A percentile compares a stretch with the other conserved stretches of the same genome.
Conservation (phyloP, 92 coral and sea anemone species). For the Muricea muricata region DNA sequence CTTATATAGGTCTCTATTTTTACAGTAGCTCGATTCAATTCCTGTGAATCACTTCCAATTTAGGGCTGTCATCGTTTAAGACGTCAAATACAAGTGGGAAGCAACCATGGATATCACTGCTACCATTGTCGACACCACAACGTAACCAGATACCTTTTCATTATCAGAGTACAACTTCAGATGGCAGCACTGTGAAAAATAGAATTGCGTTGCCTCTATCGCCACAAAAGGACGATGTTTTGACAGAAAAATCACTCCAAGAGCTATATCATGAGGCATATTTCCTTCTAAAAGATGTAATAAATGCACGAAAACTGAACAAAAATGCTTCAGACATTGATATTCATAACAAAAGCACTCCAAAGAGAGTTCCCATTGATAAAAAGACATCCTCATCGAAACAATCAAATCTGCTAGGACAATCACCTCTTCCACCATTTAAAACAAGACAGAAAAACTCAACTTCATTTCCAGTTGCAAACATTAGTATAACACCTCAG, state of each 20-base stretch:
- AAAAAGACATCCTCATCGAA: constrained; percentile 8
- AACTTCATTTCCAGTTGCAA: not conserved
- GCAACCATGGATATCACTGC: not conserved
- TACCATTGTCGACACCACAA: not conserved
- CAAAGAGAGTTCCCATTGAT: not conserved
- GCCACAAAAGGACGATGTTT: not conserved
- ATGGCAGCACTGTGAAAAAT: not conserved
- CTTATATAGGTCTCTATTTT: no score
- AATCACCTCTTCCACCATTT: constrained; percentile 23
- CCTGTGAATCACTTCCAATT: no score
- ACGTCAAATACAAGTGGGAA: not conserved
- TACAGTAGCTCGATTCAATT: no score
- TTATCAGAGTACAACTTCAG: not conserved
- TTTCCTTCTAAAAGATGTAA: constrained; percentile 3
- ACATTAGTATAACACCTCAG: not conserved
- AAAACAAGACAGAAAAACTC: constrained; percentile 21
- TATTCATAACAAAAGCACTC: not conserved
- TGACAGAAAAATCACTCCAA: not conserved
- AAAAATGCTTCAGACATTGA: not conserved
- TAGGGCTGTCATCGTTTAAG: not conserved
- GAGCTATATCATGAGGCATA: constrained; percentile 31
- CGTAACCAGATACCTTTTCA: not conserved
- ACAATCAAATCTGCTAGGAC: not conserved
- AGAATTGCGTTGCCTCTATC: not conserved
- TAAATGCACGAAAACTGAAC: constrained; percentile 7